phyloP scores from a whole-genome alignment of 2,888 invertebrate genomes.

The Synanthedon vespiformis region DNA sequence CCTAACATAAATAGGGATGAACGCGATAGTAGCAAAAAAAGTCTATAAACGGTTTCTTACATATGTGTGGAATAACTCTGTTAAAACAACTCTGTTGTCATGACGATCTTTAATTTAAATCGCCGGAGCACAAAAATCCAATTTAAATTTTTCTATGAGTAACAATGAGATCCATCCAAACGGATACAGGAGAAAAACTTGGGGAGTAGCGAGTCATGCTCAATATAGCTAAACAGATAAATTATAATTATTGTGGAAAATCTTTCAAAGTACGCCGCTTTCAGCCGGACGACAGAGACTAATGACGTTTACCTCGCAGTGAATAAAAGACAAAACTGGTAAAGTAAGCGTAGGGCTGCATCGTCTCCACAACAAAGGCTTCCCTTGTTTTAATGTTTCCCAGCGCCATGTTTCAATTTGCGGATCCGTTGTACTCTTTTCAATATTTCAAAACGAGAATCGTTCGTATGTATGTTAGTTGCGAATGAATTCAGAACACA shows the following conservation, averaged over 20 bases:
- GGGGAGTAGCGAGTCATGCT: slow-evolving; percentile 1
- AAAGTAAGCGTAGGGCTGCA: slow-evolving; percentile 12
- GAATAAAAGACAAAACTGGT: slow-evolving; percentile 23
- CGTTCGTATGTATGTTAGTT: background rate
- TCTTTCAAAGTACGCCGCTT: slow-evolving; percentile 11
- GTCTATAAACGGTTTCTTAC: too few species aligned
- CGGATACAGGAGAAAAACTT: background rate
- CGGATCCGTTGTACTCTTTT: slow-evolving; percentile 28
- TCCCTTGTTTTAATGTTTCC: slow-evolving; percentile 17
- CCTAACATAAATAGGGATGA: too few species aligned
- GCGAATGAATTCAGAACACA: too few species aligned
- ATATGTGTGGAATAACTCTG: too few species aligned
- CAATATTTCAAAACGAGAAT: slow-evolving; percentile 16
- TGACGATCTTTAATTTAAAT: background rate
- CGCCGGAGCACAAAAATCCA: background rate
- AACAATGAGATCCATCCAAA: slow-evolving; percentile 1
- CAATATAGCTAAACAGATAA: slow-evolving; percentile 7
- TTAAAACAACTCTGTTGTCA: too few species aligned
- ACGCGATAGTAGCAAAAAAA: too few species aligned
- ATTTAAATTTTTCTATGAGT: background rate
- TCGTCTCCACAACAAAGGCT: slow-evolving; percentile 14
- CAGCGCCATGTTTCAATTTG: slow-evolving; percentile 25
- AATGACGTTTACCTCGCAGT: slow-evolving; percentile 34
- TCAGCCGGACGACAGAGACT: slow-evolving; percentile 27
- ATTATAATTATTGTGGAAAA: slow-evolving; percentile 17